Evolutionary conservation across 2,113 vertebrate genomes (phyloP).

Genomic region (Ciconia boyciana): DNA sequence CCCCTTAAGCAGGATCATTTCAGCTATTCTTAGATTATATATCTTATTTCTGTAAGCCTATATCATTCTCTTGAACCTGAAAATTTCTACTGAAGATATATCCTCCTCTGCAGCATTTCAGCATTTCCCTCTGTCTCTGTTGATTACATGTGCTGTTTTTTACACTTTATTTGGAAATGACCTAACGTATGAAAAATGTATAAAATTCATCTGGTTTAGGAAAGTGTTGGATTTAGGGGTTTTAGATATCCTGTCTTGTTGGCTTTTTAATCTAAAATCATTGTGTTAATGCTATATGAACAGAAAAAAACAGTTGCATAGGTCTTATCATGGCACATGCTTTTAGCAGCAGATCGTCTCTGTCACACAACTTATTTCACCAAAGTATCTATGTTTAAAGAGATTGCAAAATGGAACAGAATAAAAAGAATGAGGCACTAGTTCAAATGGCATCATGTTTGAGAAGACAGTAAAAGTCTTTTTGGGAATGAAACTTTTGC

Average conservation of each 20-base stretch:
- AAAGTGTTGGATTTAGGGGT: background rate
- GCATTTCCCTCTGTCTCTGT: background rate
- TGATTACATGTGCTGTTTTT: background rate
- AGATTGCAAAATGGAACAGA: background rate
- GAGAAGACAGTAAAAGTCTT: background rate
- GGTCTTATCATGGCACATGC: background rate
- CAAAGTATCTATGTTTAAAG: background rate
- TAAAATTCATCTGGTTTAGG: background rate
- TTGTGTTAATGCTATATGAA: background rate
- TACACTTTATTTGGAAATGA: background rate
- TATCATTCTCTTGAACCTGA: background rate
- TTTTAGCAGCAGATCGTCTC: background rate
- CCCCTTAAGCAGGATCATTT: background rate
- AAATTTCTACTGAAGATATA: background rate
- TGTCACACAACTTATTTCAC: background rate
- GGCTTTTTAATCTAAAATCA: background rate
- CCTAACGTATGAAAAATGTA: background rate
- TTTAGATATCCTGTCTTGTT: background rate
- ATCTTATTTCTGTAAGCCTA: background rate
- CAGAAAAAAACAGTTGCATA: background rate
- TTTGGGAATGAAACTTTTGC: background rate
- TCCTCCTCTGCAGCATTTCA: background rate
- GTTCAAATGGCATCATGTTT: background rate
- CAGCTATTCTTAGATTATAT: background rate
- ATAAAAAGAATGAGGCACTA: background rate